Evolutionary conservation across 2,113 vertebrate species (phyloP).

Genomic region (Dicrurus megarhynchus): DNA sequence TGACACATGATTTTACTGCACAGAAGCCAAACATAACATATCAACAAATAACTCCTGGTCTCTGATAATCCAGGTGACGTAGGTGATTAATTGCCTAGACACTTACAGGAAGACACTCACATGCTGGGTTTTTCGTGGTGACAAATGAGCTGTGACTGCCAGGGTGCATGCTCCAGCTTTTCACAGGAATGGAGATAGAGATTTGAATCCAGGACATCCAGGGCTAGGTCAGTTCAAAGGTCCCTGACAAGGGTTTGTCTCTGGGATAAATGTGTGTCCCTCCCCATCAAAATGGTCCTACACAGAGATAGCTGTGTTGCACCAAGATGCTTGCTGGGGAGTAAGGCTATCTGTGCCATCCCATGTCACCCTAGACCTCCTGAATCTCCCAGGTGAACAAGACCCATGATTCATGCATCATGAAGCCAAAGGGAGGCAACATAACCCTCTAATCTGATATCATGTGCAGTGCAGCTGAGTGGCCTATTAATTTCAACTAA

Average conservation of each 20-base stretch:
- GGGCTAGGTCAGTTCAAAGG: background rate
- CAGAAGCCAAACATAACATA: slow-evolving; percentile 49
- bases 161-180: background rate
- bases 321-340: background rate
- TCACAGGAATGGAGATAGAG: background rate
- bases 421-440: background rate
- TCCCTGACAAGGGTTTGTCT: background rate
- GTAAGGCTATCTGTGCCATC: background rate
- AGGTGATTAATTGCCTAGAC: slow-evolving; percentile 4
- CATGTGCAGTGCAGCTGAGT: background rate
- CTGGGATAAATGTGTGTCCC: background rate
- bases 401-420: background rate
- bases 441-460: background rate
- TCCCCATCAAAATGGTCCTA: background rate
- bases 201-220: background rate
- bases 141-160: background rate
- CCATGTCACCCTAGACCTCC: background rate
- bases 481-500: background rate
- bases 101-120: background rate
- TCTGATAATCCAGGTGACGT: slow-evolving; percentile 26
- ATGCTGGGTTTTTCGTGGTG: background rate
- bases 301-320: background rate
- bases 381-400: background rate
- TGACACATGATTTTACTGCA: slow-evolving; percentile 4
- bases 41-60: background rate